phyloP scores from a whole-genome alignment of 2,113 vertebrate genomes.

The Abramis brama region DNA sequence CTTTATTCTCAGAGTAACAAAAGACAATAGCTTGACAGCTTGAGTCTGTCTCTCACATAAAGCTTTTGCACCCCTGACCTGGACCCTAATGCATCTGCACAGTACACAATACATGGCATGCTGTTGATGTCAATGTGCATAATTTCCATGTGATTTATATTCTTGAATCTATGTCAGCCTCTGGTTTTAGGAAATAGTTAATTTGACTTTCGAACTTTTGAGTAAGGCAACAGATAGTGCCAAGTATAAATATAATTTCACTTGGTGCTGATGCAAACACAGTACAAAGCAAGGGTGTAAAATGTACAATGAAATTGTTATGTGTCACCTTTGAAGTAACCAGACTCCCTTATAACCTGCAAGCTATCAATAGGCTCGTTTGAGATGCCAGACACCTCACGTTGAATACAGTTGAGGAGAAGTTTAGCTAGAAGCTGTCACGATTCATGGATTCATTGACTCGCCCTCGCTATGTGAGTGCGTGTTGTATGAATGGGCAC shows the following conservation, averaged over 20 bases:
- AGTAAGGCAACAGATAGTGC: not conserved
- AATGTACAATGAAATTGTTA: not conserved
- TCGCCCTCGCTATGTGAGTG: no score
- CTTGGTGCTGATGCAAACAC: not conserved
- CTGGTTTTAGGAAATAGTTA: not conserved
- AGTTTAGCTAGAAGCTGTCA: no score
- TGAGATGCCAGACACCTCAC: no score
- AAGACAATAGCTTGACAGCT: conserved; percentile 10
- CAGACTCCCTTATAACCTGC: no score
- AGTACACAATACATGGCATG: conserved; percentile 17
- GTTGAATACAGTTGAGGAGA: no score
- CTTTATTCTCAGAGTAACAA: conserved; percentile 11
- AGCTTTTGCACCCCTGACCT: not conserved
- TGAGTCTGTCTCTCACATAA: conserved; percentile 4
- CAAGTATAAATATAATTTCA: no score
- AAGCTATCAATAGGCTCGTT: no score
- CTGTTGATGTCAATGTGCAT: not conserved
- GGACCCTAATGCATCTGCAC: conserved; percentile 21
- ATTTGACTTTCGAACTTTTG: not conserved
- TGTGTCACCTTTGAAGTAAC: not conserved
- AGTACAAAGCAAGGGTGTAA: not conserved
- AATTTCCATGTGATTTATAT: not conserved
- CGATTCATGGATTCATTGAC: no score
- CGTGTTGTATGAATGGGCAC: no score
- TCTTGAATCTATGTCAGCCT: not conserved